Evolutionary conservation across 1,140 invertebrate species (phyloP).

Genomic region (Drosophila navojoa): DNA sequence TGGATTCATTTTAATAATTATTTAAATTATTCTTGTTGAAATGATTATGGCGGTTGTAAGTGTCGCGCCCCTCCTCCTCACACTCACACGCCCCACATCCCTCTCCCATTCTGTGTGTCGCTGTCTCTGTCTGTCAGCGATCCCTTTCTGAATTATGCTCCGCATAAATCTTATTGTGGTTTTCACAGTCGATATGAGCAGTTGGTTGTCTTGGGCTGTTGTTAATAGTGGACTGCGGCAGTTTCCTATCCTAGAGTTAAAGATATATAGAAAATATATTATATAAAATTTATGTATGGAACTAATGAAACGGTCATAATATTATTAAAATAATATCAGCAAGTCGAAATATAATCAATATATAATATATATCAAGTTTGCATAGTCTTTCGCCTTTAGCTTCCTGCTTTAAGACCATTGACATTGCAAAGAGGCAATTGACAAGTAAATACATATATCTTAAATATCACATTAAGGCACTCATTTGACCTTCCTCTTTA

Average conservation of each 20-base stretch:
- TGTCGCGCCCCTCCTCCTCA: constrained; percentile 46
- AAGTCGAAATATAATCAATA: too few relatives aligned
- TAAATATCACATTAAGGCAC: not conserved
- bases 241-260: not conserved
- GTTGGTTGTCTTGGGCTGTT: constrained; percentile 11
- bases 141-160: constrained; percentile 50
- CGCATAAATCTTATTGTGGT: constrained; percentile 59
- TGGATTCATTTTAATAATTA: constrained; percentile 77
- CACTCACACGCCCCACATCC: not conserved
- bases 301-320: too few relatives aligned
- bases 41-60: constrained; percentile 81
- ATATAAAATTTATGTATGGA: too few relatives aligned
- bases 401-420: too few relatives aligned
- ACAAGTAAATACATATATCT: too few relatives aligned
- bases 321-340: too few relatives aligned
- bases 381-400: too few relatives aligned
- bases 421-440: too few relatives aligned
- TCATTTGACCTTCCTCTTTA: constrained; percentile 17
- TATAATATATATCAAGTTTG: too few relatives aligned
- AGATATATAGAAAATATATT: not conserved
- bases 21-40: constrained; percentile 83
- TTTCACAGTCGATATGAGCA: constrained; percentile 40
- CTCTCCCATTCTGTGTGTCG: not conserved
- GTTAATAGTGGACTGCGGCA: not conserved
- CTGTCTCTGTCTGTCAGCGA: not conserved